Conservation (phyloP, 2,888 invertebrate species). For the Conchocele bisecta region DNA sequence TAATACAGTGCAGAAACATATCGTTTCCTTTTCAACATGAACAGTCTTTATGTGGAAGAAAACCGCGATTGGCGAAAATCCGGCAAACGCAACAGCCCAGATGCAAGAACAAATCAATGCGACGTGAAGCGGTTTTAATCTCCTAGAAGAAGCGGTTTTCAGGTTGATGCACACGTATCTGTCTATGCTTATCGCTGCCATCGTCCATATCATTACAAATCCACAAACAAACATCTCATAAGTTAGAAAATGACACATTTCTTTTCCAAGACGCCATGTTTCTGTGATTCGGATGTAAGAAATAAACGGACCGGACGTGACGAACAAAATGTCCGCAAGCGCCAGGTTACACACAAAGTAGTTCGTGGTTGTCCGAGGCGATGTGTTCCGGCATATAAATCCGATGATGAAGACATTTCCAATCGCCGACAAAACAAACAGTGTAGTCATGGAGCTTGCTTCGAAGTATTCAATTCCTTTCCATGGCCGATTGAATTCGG, state of each 20-base stretch:
- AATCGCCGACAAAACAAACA: slow-evolving; percentile 58
- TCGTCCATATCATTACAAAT: slow-evolving; percentile 71
- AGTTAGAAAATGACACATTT: slow-evolving; percentile 64
- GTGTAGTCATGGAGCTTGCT: slow-evolving; percentile 47
- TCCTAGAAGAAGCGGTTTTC: slow-evolving; percentile 28
- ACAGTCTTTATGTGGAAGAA: slow-evolving; percentile 64
- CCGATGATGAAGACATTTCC: slow-evolving; percentile 62
- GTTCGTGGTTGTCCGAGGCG: slow-evolving; percentile 63
- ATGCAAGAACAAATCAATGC: slow-evolving; percentile 51
- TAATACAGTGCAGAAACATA: slow-evolving; percentile 68
- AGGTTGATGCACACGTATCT: slow-evolving; percentile 65
- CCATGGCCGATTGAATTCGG: slow-evolving; percentile 68
- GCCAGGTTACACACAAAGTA: slow-evolving; percentile 71
- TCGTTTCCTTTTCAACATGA: slow-evolving; percentile 28
- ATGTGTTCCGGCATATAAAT: slow-evolving; percentile 47
- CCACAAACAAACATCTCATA: slow-evolving; percentile 66
- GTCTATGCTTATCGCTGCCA: slow-evolving; percentile 73
- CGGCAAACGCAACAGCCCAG: slow-evolving; percentile 55
- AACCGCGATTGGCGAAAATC: slow-evolving; percentile 62
- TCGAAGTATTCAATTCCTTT: slow-evolving; percentile 53
- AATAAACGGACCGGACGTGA: slow-evolving; percentile 65
- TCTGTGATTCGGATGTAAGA: slow-evolving; percentile 66
- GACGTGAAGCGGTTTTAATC: slow-evolving; percentile 52
- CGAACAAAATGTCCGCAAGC: slow-evolving; percentile 69
- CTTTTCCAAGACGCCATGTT: slow-evolving; percentile 70